Evolutionary conservation across 2,888 invertebrate genomes (phyloP), one percentile per base, ranked within the genome.

Genomic region (Stenichneumon culpator): DNA sequence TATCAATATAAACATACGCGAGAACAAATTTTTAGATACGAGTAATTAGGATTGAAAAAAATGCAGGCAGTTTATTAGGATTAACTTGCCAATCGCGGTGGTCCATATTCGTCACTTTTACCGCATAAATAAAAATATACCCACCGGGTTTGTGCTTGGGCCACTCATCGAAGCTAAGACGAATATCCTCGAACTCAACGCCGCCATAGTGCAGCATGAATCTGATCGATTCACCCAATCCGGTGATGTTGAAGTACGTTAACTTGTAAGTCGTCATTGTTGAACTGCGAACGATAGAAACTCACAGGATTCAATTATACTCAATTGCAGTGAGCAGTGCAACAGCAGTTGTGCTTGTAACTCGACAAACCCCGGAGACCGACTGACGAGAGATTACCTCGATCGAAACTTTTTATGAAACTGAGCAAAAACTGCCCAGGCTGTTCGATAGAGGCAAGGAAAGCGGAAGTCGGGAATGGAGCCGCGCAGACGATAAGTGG

Each of bases 181-280:
- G 90, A n/a, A 89, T 83, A 83, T 95, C 94, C 81, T 94, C 94
- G 86, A 94, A 95, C 16, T 93, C 91, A 28, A 91, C 90, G 2
- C 93, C 93, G 7, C 89, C 90, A 39, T 94, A 94, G 52, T 89
- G 89, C 36, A 95, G 84, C 19, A 94, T 52, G 60, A 89, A 92
- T 11, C 94, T 90, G 44, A 94, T 90, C 22, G 94, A 91, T 84
- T 95, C 94, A 7, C 89, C 94, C 72, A 94, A 89, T 22, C 94
- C 94, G 84, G 92, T 94, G 32, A 93, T 47, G 83, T 94, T 93
- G 87, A 94, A 94, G 84, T 94, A 95, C 16, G 92, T 94, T 50
- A 95, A 86, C 82, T 94, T 94, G 89, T 94, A 94, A 7, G 72
- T 89, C 72, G 92, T 69, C 91, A 92, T 91, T 22, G 47, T 22